These are phyloP conservation scores for Megalops cyprinoides DNA, from an alignment of 2,797 vertebrate genomes.

Conservation along the genomic window DNA sequence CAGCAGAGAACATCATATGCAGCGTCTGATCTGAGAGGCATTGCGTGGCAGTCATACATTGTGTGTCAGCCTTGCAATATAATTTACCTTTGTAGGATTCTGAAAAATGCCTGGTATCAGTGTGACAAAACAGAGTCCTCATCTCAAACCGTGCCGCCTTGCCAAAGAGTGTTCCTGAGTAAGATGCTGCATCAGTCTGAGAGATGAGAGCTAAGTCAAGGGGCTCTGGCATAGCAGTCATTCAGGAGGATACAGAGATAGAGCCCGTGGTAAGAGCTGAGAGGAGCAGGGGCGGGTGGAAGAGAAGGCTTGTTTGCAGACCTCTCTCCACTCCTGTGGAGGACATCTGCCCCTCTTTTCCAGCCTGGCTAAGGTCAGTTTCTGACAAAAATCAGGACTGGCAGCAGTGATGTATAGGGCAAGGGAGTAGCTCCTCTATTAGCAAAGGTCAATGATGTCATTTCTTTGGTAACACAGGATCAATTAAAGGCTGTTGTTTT, in stretches of 20 bases:
- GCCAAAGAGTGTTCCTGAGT: not conserved
- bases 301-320: constrained; percentile 41
- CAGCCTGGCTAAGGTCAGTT: constrained; percentile 44
- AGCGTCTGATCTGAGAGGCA: too few relatives aligned
- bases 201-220: not conserved
- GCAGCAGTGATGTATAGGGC: not conserved
- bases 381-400: constrained; percentile 27
- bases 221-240: not conserved
- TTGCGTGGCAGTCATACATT: too few relatives aligned
- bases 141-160: not conserved
- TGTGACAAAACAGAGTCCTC: not conserved
- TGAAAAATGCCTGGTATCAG: not conserved
- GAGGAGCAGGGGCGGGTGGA: constrained; percentile 23
- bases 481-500: constrained; percentile 38
- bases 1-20: not conserved
- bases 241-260: constrained; percentile 20
- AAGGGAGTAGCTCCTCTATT: not conserved
- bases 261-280: constrained; percentile 23
- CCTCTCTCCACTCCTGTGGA: constrained; percentile 51
- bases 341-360: constrained; percentile 59
- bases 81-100: not conserved
- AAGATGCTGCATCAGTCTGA: not conserved
- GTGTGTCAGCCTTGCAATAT: not conserved
- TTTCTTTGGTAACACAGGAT: constrained; percentile 11
- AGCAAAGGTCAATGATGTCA: constrained; percentile 18